phyloP scores from a whole-genome alignment of 2,113 vertebrate species.

The Leuciscus idus region DNA sequence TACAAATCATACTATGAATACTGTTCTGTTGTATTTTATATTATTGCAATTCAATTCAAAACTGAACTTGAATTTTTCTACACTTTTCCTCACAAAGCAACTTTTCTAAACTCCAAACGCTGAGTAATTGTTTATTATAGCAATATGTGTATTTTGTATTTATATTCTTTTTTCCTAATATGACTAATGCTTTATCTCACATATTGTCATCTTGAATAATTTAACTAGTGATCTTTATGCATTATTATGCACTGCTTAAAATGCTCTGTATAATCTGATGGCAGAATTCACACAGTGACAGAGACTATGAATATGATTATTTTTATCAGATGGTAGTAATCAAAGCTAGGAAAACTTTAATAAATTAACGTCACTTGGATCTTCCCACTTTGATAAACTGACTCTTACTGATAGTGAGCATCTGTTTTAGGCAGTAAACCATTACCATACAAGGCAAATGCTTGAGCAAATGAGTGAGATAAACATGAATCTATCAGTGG shows the following conservation, averaged over 20 bases:
- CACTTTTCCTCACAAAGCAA: background rate
- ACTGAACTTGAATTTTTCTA: background rate
- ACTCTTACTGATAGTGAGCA: slow-evolving; percentile 19
- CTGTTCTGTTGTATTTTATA: background rate
- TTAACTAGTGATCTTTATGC: background rate
- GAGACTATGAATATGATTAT: slow-evolving; percentile 28
- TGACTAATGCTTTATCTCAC: background rate
- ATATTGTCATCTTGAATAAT: background rate
- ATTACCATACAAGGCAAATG: slow-evolving; percentile 56
- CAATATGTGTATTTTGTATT: background rate
- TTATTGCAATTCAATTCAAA: slow-evolving; percentile 1
- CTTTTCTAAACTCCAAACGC: background rate
- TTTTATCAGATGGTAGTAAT: slow-evolving; percentile 35
- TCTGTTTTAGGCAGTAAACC: slow-evolving; percentile 34
- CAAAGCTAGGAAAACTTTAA: slow-evolving; percentile 36
- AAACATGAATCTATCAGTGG: slow-evolving; percentile 52
- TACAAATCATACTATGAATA: background rate
- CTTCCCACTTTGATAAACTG: slow-evolving; percentile 5
- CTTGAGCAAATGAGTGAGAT: slow-evolving; percentile 44
- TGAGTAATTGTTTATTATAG: background rate
- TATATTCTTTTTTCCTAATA: background rate
- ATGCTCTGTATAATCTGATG: slow-evolving; percentile 17
- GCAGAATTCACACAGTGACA: background rate
- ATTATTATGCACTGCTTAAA: background rate
- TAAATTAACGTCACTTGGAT: slow-evolving; percentile 39